These are phyloP conservation scores for Zaprionus camerounensis DNA, from an alignment of 1,140 invertebrate genomes.

Conservation along the genomic window DNA sequence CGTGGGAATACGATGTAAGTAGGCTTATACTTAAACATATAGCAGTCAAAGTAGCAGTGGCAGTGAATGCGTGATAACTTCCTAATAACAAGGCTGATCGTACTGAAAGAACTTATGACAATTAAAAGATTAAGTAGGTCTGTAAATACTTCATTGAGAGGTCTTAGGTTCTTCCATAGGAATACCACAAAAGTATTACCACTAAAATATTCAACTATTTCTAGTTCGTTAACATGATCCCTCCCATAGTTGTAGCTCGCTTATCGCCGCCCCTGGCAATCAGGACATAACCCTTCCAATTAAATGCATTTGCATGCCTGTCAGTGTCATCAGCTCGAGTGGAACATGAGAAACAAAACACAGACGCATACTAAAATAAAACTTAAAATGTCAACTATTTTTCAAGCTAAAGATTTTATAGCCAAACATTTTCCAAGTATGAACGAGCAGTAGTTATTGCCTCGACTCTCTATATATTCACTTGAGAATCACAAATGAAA, in stretches of 20 bases:
- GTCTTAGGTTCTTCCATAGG: too few relatives aligned
- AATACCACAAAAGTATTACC: too few relatives aligned
- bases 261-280: background rate
- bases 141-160: too few relatives aligned
- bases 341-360: constrained; percentile 37
- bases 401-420: constrained; percentile 40
- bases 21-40: too few relatives aligned
- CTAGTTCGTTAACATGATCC: background rate
- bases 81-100: too few relatives aligned
- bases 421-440: constrained; percentile 16
- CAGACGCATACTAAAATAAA: constrained; percentile 43
- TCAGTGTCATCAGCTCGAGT: constrained; percentile 61
- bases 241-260: background rate
- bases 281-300: constrained; percentile 54
- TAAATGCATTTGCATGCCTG: constrained; percentile 79
- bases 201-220: too few relatives aligned
- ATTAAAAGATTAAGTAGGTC: background rate
- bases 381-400: constrained; percentile 77
- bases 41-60: too few relatives aligned
- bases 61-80: too few relatives aligned
- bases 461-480: constrained; percentile 29
- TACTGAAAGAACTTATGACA: background rate
- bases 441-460: background rate
- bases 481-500: constrained; percentile 64
- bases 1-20: too few relatives aligned